phyloP scores from a whole-genome alignment of 2,113 vertebrate genomes.

The Gadus macrocephalus region DNA sequence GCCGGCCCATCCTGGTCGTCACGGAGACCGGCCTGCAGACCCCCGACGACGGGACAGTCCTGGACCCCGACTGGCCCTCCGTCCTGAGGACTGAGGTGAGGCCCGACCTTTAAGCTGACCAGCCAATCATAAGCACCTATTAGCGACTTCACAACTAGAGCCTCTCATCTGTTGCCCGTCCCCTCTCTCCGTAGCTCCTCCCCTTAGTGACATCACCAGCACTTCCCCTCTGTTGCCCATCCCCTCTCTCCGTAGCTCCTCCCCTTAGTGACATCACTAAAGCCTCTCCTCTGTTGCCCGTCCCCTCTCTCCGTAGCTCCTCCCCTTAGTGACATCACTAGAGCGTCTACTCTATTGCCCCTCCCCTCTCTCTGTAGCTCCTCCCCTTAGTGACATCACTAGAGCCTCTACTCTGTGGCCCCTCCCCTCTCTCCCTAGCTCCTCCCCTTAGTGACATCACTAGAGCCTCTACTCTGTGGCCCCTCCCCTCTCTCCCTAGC shows the following conservation, averaged over 20 bases:
- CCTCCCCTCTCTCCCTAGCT: too few relatives aligned
- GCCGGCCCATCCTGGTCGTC: constrained; percentile 81
- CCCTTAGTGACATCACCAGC: too few relatives aligned
- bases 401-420: not conserved
- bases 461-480: not conserved
- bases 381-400: too few relatives aligned
- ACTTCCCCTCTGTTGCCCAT: not conserved
- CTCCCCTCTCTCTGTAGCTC: too few relatives aligned
- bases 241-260: too few relatives aligned
- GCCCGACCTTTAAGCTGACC: not conserved
- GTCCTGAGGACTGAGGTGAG: constrained; percentile 75
- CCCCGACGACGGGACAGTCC: constrained; percentile 72
- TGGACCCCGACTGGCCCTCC: constrained; percentile 85
- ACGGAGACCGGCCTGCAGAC: constrained; percentile 75
- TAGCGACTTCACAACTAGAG: not conserved
- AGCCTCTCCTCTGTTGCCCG: not conserved
- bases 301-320: too few relatives aligned
- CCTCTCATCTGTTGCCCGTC: not conserved
- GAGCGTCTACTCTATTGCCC: not conserved
- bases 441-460: too few relatives aligned
- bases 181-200: too few relatives aligned
- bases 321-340: too few relatives aligned
- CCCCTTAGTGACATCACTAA: too few relatives aligned
- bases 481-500: constrained; percentile 56
- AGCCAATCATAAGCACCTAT: not conserved